Conservation (phyloP, 2,113 vertebrate genomes). For the Toxotes chatareus region DNA sequence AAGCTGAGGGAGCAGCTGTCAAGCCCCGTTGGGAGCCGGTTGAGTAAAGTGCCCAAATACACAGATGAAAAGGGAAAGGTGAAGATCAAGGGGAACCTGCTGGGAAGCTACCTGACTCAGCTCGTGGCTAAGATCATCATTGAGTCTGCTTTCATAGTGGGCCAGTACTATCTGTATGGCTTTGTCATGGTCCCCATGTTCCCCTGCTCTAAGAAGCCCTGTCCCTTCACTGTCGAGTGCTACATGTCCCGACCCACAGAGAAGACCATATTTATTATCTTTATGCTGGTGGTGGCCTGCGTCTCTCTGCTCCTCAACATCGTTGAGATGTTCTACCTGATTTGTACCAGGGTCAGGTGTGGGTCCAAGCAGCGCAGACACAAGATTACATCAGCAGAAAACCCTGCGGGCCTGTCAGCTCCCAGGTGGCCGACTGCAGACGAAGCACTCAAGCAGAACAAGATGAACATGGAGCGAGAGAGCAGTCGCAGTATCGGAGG, state of each 20-base stretch:
- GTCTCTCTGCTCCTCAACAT: slow-evolving; percentile 84
- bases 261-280: slow-evolving; percentile 90
- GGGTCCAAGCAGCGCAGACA: slow-evolving; percentile 6
- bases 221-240: slow-evolving; percentile 87
- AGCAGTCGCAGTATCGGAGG: slow-evolving; percentile 70
- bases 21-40: slow-evolving; percentile 37
- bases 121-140: slow-evolving; percentile 85
- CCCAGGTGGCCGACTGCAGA: slow-evolving; percentile 36
- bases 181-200: slow-evolving; percentile 87
- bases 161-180: slow-evolving; percentile 88
- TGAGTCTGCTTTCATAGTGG: slow-evolving; percentile 84
- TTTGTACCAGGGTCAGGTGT: slow-evolving; percentile 73
- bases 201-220: slow-evolving; percentile 83
- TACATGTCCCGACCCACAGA: slow-evolving; percentile 89
- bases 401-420: slow-evolving; percentile 44
- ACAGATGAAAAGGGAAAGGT: slow-evolving; percentile 85
- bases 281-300: slow-evolving; percentile 86
- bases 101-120: slow-evolving; percentile 84
- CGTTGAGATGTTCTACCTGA: slow-evolving; percentile 84
- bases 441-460: slow-evolving; percentile 74
- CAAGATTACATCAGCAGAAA: slow-evolving; percentile 42
- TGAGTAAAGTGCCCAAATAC: slow-evolving; percentile 78
- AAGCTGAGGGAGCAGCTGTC: slow-evolving; percentile 84
- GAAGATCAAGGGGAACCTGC: slow-evolving; percentile 83
- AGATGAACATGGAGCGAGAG: slow-evolving; percentile 77